phyloP scores from a whole-genome alignment of 2,113 vertebrate genomes.

The Zapus hudsonius region DNA sequence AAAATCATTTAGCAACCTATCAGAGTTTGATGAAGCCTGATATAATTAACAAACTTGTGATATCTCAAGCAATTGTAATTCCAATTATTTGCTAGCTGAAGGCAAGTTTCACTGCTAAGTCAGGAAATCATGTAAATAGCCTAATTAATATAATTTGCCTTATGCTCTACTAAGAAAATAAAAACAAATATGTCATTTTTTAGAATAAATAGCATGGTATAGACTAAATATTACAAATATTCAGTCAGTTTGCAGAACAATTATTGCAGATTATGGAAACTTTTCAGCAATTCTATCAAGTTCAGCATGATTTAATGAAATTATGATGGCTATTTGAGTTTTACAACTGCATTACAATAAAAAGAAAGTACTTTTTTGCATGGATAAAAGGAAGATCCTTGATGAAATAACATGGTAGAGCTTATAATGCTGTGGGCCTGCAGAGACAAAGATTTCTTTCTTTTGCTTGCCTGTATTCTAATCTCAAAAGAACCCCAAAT shows the following conservation, averaged over 20 bases:
- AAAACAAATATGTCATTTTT: slow-evolving; percentile 88
- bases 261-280: slow-evolving; percentile 69
- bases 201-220: slow-evolving; percentile 81
- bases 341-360: slow-evolving; percentile 71
- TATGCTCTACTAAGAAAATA: slow-evolving; percentile 86
- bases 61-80: slow-evolving; percentile 88
- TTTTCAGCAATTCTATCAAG: slow-evolving; percentile 77
- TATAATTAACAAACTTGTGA: slow-evolving; percentile 89
- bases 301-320: slow-evolving; percentile 81
- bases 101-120: slow-evolving; percentile 87
- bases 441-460: slow-evolving; percentile 76
- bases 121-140: slow-evolving; percentile 90
- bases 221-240: slow-evolving; percentile 85
- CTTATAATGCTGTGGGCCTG: slow-evolving; percentile 65
- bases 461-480: slow-evolving; percentile 81
- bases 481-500: slow-evolving; percentile 81
- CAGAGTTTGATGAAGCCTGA: slow-evolving; percentile 86
- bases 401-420: slow-evolving; percentile 59
- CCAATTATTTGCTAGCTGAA: slow-evolving; percentile 90
- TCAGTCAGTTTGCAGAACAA: slow-evolving; percentile 80
- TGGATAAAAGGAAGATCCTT: slow-evolving; percentile 74
- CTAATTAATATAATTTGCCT: slow-evolving; percentile 91
- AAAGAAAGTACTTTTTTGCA: slow-evolving; percentile 78
- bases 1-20: slow-evolving; percentile 83
- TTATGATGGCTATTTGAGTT: slow-evolving; percentile 77